Conservation (phyloP, 1,140 invertebrate genomes). For the Goniozus legneri region DNA sequence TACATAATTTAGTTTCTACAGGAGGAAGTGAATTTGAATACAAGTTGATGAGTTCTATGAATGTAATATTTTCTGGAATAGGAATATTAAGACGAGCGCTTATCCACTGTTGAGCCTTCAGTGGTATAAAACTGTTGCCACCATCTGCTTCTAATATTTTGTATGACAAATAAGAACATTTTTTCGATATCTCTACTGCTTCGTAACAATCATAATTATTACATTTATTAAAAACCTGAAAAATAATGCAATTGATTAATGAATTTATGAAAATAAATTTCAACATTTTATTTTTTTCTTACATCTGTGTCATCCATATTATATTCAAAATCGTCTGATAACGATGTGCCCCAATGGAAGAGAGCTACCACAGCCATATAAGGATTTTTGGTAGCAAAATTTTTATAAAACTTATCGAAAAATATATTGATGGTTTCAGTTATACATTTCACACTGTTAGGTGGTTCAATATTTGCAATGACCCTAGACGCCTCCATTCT, state of each 20-base stretch:
- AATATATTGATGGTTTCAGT: constrained; percentile 21
- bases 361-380: constrained; percentile 20
- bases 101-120: constrained; percentile 14
- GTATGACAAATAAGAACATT: constrained; percentile 23
- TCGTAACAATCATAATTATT: constrained; percentile 40
- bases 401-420: constrained; percentile 29
- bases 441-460: constrained; percentile 15
- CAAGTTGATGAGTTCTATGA: constrained; percentile 19
- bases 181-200: constrained; percentile 27
- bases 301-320: constrained; percentile 45
- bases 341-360: constrained; percentile 35
- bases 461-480: constrained; percentile 19
- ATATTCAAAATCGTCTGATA: constrained; percentile 27
- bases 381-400: constrained; percentile 10
- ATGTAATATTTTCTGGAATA: constrained; percentile 14
- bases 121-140: constrained; percentile 15
- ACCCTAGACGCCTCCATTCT: constrained; percentile 24
- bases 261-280: background rate
- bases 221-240: constrained; percentile 45
- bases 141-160: constrained; percentile 12
- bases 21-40: constrained; percentile 23
- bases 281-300: constrained; percentile 13
- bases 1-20: constrained; percentile 20
- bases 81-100: constrained; percentile 19
- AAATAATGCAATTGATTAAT: constrained; percentile 13